phyloP scores from a whole-genome alignment of 2,797 vertebrate species.

The Hyperoplus immaculatus region DNA sequence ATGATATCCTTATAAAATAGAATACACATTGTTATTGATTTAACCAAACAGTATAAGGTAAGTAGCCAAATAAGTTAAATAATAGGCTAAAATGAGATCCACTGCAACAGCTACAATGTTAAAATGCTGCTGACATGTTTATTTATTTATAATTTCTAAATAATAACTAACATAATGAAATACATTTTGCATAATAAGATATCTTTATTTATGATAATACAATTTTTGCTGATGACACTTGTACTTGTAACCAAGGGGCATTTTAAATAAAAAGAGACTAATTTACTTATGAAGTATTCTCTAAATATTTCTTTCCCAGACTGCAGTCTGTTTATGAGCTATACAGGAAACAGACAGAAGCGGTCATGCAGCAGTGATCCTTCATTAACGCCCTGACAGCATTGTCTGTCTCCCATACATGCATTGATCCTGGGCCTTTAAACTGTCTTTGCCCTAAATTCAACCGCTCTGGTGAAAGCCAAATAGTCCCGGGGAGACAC shows the following conservation, averaged over 20 bases:
- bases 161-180: not conserved
- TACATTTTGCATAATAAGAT: not conserved
- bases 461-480: conserved; percentile 34
- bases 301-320: not conserved
- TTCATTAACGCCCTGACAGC: conserved; percentile 9
- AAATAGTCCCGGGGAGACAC: conserved; percentile 60
- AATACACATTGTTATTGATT: not conserved
- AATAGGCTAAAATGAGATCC: not conserved
- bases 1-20: not conserved
- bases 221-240: not conserved
- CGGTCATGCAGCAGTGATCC: not conserved
- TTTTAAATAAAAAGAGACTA: no score
- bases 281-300: no score
- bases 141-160: not conserved
- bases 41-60: not conserved
- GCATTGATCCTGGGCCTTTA: conserved; percentile 11
- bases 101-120: not conserved
- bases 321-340: not conserved
- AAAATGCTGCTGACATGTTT: not conserved
- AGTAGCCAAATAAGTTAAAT: no score
- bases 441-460: conserved; percentile 25
- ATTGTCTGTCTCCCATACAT: not conserved
- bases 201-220: not conserved
- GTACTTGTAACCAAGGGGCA: no score
- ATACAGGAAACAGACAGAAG: not conserved